Conservation (phyloP, 2,888 invertebrate genomes). For the Pammene fasciana region DNA sequence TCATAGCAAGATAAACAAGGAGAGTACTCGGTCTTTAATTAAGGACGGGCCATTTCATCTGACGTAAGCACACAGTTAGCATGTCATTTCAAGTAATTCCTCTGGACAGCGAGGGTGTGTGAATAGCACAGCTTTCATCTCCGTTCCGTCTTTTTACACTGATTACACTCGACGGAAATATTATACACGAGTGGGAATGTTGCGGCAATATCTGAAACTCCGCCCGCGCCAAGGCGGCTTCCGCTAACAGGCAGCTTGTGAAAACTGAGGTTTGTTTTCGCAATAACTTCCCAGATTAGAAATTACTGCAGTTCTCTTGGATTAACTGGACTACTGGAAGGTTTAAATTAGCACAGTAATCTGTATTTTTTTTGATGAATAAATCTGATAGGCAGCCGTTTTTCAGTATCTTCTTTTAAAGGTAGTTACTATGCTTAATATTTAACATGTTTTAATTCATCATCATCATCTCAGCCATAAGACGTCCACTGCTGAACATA, state of each 20-base stretch:
- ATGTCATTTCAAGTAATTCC: constrained; percentile 36
- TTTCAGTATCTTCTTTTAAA: no score
- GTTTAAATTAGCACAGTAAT: background rate
- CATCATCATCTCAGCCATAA: no score
- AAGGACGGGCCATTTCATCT: constrained; percentile 18
- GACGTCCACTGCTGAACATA: no score
- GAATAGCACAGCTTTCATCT: constrained; percentile 39
- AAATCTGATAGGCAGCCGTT: no score
- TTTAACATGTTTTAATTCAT: no score
- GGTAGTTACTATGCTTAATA: no score
- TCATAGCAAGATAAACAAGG: constrained; percentile 8
- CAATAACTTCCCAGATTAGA: constrained; percentile 25
- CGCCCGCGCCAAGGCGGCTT: constrained; percentile 51
- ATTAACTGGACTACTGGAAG: no score
- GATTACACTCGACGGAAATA: constrained; percentile 40
- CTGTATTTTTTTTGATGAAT: no score
- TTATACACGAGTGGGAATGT: constrained; percentile 37
- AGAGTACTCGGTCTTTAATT: constrained; percentile 26
- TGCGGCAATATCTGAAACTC: constrained; percentile 57
- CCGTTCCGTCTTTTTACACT: constrained; percentile 34
- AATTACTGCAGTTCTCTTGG: background rate
- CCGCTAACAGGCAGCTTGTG: constrained; percentile 51
- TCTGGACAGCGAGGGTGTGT: constrained; percentile 38
- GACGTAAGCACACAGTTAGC: constrained; percentile 33
- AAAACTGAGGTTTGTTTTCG: constrained; percentile 24